Evolutionary conservation across 2,113 vertebrate species (phyloP), one percentile per base, ranked within the genome.

Genomic region (Myxocyprinus asiaticus): DNA sequence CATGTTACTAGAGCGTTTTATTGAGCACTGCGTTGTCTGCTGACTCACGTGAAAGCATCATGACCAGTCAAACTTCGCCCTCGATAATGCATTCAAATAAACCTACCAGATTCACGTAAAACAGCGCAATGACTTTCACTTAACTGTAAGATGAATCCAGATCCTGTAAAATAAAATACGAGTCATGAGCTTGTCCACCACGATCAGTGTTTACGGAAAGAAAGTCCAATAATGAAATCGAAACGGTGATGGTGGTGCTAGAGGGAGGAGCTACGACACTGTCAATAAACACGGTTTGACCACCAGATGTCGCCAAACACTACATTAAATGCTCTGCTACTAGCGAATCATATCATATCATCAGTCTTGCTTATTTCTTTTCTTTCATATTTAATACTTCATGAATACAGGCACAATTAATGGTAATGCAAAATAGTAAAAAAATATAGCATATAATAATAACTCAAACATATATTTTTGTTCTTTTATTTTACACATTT

Each of bases 31-130:
- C 59, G 9, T 9, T 15, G 55, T 43, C 10, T 50, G 71, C 58
- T 50, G 72, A 72, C 45, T 75, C 58, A 75, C 72, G 72, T 75
- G 71, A 74, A 62, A 63, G 47, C 44, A 63, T 48, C 72, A 51
- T 50, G 56, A 63, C 10, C 59, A 50, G 58, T 4, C 71, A 33
- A 42, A 74, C 15, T 12, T 45, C 42, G 59, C 22, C 22, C 1
- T 17, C 48, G 50, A 72, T 55, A 6, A 33, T 33, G 22, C 22
- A 3, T 33, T 33, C 22, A 72, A 62, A 10, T 15, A 47, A 33
- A 74, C 44, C 15, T 9, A 9, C 15, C 15, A 8, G 17, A 63
- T 14, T n/a, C 15, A 7, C n/a, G 5, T n/a, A 9, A 2, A n/a
- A n/a, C 14, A 15, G 53, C 22, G 3, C 22, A 33, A n/a, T 42